A percentile compares a stretch with the other conserved stretches of the same genome.
Evolutionary conservation across 1,140 invertebrate genomes (phyloP).

Genomic region (Colletes gigas): DNA sequence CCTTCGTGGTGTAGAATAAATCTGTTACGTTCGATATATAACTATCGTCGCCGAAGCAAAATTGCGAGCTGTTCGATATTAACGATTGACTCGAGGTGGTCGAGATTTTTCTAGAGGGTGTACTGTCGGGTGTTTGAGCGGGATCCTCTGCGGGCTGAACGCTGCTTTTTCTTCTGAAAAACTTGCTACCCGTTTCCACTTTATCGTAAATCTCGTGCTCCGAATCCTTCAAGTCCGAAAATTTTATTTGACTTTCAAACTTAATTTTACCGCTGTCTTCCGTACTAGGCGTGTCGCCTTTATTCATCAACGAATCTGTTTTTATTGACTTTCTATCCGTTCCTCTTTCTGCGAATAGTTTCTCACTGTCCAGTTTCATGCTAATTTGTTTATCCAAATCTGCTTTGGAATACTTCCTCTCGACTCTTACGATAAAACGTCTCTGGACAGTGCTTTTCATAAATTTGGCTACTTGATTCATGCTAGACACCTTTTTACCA

Average conservation of each 20-base stretch:
- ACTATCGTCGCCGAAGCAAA: conserved; percentile 56
- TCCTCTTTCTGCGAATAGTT: conserved; percentile 51
- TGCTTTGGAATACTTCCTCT: conserved; percentile 78
- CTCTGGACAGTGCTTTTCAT: conserved; percentile 81
- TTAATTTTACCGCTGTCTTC: conserved; percentile 61
- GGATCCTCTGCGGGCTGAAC: conserved; percentile 58
- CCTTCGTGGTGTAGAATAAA: conserved; percentile 77
- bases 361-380: conserved; percentile 54
- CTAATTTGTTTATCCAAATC: conserved; percentile 66
- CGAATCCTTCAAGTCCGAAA: conserved; percentile 73
- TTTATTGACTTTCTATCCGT: conserved; percentile 66
- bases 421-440: conserved; percentile 82
- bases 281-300: conserved; percentile 46
- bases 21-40: conserved; percentile 60
- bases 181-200: conserved; percentile 60
- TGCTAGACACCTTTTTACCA: conserved; percentile 87
- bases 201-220: conserved; percentile 63
- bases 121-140: conserved; percentile 65
- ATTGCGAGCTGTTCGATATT: conserved; percentile 66
- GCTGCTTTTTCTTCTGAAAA: conserved; percentile 76
- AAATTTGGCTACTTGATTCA: conserved; percentile 88
- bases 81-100: conserved; percentile 71
- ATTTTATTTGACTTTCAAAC: conserved; percentile 75
- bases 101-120: conserved; percentile 74
- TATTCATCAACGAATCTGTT: conserved; percentile 58